Evolutionary conservation across 2,888 invertebrate genomes (phyloP), one percentile per base, ranked within the genome.

Genomic region (Napeogenes sylphis): DNA sequence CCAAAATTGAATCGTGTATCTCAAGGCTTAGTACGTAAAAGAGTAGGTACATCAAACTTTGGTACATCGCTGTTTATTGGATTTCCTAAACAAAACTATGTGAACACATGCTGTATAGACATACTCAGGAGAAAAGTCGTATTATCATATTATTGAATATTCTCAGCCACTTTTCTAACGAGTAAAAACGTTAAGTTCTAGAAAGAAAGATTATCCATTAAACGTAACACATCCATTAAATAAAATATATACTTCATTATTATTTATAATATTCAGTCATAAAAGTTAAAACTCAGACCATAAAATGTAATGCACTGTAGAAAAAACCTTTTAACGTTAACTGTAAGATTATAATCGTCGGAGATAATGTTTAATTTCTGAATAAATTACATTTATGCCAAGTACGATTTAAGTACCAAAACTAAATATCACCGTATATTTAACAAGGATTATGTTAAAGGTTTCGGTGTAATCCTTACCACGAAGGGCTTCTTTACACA

Each of bases 391-490:
- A 21, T 21, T 30, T 51, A 21, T 30, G 30, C n/a, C 21, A 51
- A 42, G 30, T 13, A 10, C 8, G 30, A 30, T 51, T 10, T 51
- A 51, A 30, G 8, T 30, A 21, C 30, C 10, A 8, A 51, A 51
- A 30, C 21, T 12, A 51, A 21, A 51, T 30, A 30, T 51, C 21
- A 30, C 30, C 10, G 5, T 12, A 30, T 30, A 10, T 12, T 21
- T 51, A 30, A 30, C 51, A 30, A 51, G 51, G 21, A 51, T 51
- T 51, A 51, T 4, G 51, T 21, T 3, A 30, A 21, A 46, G 65
- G 58, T 63, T 63, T 63, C 60, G 51, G 58, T 61, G 65, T 58
- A 61, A 65, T 63, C 63, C 55, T 30, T 30, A 21, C 30, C 47
- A 33, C 14, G n/a, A 53, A 58, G n/a, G 61, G 65, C 58, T 63